Percentiles rank a stretch among this genome's conserved stretches.
phyloP scores from a whole-genome alignment of 2,113 vertebrate genomes.

The Chaetodon trifascialis region DNA sequence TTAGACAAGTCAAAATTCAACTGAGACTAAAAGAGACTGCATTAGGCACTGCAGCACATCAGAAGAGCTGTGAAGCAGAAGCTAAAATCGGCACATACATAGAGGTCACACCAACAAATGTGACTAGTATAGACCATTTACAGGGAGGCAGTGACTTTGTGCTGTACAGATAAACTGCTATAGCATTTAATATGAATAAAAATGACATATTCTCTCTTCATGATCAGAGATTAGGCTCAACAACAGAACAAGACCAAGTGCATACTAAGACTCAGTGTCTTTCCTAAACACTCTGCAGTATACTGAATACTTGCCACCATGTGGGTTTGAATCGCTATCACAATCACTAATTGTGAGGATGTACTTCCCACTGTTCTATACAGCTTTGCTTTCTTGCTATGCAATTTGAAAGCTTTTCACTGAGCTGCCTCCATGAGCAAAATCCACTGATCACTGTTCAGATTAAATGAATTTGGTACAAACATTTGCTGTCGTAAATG shows the following conservation, averaged over 20 bases:
- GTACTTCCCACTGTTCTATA: constrained; percentile 3
- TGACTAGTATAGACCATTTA: constrained; percentile 1
- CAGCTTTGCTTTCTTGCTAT: constrained; percentile 6
- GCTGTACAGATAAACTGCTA: constrained; percentile 10
- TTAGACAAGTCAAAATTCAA: constrained; percentile 44
- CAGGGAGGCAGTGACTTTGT: neutral
- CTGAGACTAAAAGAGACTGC: constrained; percentile 31
- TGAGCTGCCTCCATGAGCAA: neutral
- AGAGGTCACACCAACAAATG: constrained; percentile 29
- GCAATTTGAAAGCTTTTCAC: neutral
- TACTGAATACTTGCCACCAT: neutral
- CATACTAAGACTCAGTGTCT: neutral
- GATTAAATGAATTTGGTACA: constrained; percentile 2
- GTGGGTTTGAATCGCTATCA: constrained; percentile 34
- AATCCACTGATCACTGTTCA: constrained; percentile 13
- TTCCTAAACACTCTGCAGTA: neutral
- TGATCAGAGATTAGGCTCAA: constrained; percentile 14
- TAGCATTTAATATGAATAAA: neutral
- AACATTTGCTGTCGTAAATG: neutral
- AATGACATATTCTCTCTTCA: constrained; percentile 4
- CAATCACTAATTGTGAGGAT: constrained; percentile 2
- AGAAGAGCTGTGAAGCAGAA: constrained; percentile 23
- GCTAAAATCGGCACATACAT: constrained; percentile 3
- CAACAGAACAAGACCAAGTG: neutral
- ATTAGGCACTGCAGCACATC: constrained; percentile 26